Evolutionary conservation across 1,140 invertebrate species (phyloP).

Genomic region (Trichonephila inaurata): DNA sequence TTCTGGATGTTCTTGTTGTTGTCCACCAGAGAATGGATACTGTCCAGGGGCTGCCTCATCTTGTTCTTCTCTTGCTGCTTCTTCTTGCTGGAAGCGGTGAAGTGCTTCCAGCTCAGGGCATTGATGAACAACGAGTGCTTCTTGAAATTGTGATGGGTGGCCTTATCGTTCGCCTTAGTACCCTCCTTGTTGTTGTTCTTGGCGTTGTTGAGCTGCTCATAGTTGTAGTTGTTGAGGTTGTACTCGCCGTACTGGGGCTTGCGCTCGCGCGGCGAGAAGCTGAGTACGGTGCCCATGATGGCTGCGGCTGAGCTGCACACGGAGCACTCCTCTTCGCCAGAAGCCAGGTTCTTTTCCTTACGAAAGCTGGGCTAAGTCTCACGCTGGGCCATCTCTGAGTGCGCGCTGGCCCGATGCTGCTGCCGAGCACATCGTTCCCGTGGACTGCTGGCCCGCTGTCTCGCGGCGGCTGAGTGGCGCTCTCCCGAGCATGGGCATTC

Average conservation of each 20-base stretch:
- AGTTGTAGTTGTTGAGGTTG: conserved; percentile 89
- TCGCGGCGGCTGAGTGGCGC: neutral
- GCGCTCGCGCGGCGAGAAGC: conserved; percentile 89
- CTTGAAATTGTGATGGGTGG: conserved; percentile 83
- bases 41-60: conserved; percentile 87
- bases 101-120: conserved; percentile 96
- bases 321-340: conserved; percentile 55
- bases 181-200: conserved; percentile 86
- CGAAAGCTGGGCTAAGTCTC: neutral
- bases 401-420: neutral
- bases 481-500: conserved; percentile 70
- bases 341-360: conserved; percentile 43
- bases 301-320: conserved; percentile 60
- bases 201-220: conserved; percentile 94
- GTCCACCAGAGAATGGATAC: conserved; percentile 86
- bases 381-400: neutral
- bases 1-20: conserved; percentile 93
- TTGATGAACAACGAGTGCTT: conserved; percentile 98
- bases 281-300: conserved; percentile 95
- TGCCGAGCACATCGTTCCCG: neutral
- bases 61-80: conserved; percentile 87
- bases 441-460: neutral
- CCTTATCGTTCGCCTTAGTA: conserved; percentile 89
- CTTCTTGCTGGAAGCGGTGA: conserved; percentile 94
- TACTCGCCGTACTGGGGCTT: conserved; percentile 87